These are phyloP conservation scores for Galaxea fascicularis DNA, from an alignment of 92 coral and sea anemone species.

Conservation along the genomic window DNA sequence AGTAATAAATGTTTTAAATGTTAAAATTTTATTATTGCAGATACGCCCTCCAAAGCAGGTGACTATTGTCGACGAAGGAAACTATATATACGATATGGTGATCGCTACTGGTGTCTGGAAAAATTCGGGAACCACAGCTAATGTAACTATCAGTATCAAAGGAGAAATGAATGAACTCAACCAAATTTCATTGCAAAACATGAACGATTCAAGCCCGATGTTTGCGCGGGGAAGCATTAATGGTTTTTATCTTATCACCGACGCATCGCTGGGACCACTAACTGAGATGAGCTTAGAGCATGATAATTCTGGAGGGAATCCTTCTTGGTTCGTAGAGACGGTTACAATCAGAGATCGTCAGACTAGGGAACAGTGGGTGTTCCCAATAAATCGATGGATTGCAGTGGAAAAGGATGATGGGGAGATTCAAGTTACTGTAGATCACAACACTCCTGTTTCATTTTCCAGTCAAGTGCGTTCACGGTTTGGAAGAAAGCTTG, in stretches of 20 bases:
- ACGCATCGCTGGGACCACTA: conserved; percentile 42
- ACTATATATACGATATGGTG: conserved; percentile 20
- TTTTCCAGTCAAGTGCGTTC: conserved; percentile 60
- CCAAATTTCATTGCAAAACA: background rate
- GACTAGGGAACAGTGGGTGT: conserved; percentile 52
- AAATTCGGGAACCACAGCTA: conserved; percentile 35
- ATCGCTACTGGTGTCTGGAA: conserved; percentile 40
- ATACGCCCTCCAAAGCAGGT: conserved; percentile 26
- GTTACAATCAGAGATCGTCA: conserved; percentile 52
- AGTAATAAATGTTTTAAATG: too few relatives aligned
- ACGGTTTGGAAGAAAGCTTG: conserved; percentile 42
- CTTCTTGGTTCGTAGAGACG: conserved; percentile 68
- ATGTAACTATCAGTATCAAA: conserved; percentile 26
- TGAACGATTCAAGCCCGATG: conserved; percentile 2
- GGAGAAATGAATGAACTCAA: conserved; percentile 7
- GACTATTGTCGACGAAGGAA: background rate
- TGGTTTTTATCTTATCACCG: conserved; percentile 25
- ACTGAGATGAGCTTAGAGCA: conserved; percentile 44
- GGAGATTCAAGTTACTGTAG: conserved; percentile 41
- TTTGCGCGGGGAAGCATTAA: conserved; percentile 63
- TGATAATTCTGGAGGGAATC: conserved; percentile 55
- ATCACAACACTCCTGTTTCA: background rate
- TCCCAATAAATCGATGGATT: conserved; percentile 64
- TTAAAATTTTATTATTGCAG: conserved; percentile 2
- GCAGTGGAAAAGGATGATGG: conserved; percentile 69